Base-by-base conservation (phyloP, 2,888 invertebrate genomes). In the Lapara coniferarum region DNA sequence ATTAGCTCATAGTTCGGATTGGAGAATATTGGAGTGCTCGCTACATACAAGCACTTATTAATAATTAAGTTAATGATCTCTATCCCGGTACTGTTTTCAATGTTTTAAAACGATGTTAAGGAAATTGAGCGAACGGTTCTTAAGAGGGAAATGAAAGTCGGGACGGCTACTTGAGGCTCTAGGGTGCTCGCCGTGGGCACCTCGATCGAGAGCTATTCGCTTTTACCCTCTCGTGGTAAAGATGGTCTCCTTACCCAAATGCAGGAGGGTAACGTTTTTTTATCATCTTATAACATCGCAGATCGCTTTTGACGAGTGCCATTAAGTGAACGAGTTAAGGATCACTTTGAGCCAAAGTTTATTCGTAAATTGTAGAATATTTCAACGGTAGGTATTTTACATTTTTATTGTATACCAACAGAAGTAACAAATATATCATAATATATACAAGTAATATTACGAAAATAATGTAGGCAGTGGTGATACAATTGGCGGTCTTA, bases 171-270 rank as follows among this genome's bases (percentile, higher is more conserved):
- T 71, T 71, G 74, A 69, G 69, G 66, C 68, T 71, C 72, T 71
- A 78, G 71, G 75, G 77, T 72, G 71, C 78, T 79, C 69, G 66
- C 67, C 70, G 69, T 81, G 79, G 73, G 75, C 72, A 69, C 74
- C 75, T 57, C 77, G 63, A 80, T 83, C 73, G 77, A 83, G 81
- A 72, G 78, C 63, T 77, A 70, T 80, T 83, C 77, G 59, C 71
- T 75, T 80, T 77, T 55, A 69, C 44, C 59, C 66, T 59, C 53
- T 70, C 19, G 56, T 71, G 72, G 77, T 74, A 73, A 68, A 71
- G 72, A 75, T 76, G 46, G 25, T 58, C 55, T 25, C 37, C 30
- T 66, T 37, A 37, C 37, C 5, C 37, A 37, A 37, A 37, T 37
- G 37, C 37, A 37, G 37, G 37, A 4, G 8, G 37, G 37, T 4